Evolutionary conservation across 2,797 vertebrate genomes (phyloP), one percentile per base, ranked within the genome.

Genomic region (Cirrhinus molitorella): DNA sequence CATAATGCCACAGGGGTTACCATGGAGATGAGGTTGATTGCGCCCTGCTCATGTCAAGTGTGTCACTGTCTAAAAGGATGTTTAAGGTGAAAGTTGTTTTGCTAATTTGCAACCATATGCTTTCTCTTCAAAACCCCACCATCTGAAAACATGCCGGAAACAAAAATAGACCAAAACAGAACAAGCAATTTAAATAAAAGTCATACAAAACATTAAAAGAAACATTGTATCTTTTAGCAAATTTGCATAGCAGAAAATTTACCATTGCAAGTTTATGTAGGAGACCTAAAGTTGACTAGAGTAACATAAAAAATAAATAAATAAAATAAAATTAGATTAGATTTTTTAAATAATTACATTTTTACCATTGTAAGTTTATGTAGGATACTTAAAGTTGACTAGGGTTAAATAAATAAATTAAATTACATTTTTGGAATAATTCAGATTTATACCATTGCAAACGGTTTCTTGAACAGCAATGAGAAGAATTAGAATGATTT

Each of bases 1-100:
- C 31, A 66, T 11, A 72, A 74, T 57, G 51, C 40, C 80, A 49
- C 25, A 49, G 37, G 37, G 13, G 77, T 87, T 85, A 47, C 77
- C 65, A 83, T 87, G 66, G 72, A 83, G 80, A 88, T 80, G 28
- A 76, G 3, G 31, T 51, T 34, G 21, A 85, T 40, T 57, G 5
- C 0, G 9, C 19, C 84, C 61, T 61, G 16, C 80, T 57, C 43
- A 14, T 77, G 45, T 84, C 37, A 79, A 67, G 61, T 66, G 66
- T 83, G n/a, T 67, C 68, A 43, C 21, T 37, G 16, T 71, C 25
- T 61, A 4, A 78, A 57, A 53, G 40, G 25, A 12, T 13, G 45
- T 45, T 78, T 31, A 72, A 73, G 28, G 16, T 71, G 43, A 34
- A 34, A 34, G 31, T 34, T 34, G 31, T 34, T 34, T 34, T 49